A percentile compares a stretch with the other conserved stretches of the same genome.
These are phyloP conservation scores for Euwallacea fornicatus DNA, from an alignment of 1,140 invertebrate species.

Conservation along the genomic window DNA sequence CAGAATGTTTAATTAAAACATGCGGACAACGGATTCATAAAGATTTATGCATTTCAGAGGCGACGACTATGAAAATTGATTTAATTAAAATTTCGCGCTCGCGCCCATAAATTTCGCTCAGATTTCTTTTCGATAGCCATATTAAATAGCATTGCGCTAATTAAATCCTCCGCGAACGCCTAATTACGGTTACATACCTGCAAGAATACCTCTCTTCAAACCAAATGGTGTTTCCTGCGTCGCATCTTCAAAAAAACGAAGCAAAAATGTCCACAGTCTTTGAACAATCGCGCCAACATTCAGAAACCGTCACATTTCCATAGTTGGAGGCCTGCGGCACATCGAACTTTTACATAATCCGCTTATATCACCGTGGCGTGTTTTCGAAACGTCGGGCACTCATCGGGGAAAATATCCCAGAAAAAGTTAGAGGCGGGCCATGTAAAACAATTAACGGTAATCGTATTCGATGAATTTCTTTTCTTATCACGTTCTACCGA, in stretches of 20 bases:
- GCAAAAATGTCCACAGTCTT: constrained; percentile 28
- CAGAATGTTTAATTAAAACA: constrained; percentile 54
- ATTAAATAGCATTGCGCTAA: constrained; percentile 44
- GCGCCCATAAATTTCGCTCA: constrained; percentile 34
- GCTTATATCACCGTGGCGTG: no score
- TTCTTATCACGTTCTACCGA: constrained; percentile 33
- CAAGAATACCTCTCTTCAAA: constrained; percentile 28
- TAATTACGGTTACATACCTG: constrained; percentile 27
- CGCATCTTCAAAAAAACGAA: constrained; percentile 38
- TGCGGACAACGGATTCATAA: constrained; percentile 52
- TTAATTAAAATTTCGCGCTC: constrained; percentile 52
- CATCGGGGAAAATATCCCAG: no score
- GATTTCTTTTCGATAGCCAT: constrained; percentile 22
- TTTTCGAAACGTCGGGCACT: no score
- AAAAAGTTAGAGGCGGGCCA: not conserved
- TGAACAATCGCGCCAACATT: constrained; percentile 31
- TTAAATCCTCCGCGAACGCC: constrained; percentile 48
- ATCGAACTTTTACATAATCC: no score
- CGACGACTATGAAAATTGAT: constrained; percentile 50
- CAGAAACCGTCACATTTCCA: constrained; percentile 33
- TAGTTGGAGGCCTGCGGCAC: no score
- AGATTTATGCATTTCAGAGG: constrained; percentile 52
- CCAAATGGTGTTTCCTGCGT: constrained; percentile 35
- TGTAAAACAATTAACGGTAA: constrained; percentile 18
- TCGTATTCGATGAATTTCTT: constrained; percentile 22